Base-by-base conservation (phyloP, 1,140 invertebrate species). In the Chionoecetes opilio region DNA sequence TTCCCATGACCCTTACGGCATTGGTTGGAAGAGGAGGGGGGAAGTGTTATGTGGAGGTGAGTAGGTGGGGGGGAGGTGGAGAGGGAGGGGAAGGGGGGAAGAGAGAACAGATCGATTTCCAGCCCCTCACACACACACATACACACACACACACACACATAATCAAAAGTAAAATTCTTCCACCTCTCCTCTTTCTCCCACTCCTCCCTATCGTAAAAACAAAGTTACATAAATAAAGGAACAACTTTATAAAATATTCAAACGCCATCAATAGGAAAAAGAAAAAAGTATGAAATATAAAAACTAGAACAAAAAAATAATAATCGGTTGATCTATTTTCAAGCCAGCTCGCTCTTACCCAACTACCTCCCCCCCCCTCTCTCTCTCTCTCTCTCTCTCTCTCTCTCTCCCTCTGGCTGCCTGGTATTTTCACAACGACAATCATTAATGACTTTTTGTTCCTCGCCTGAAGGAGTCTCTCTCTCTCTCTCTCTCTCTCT, bases 371-470 rank as follows among this genome's bases (percentile, higher is more conserved):
- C 85, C 75, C 85, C 85, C 82, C 82, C 46, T 32, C 35, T 35
- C 46, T 38, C 38, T 85, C 46, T 34, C 35, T 35, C 88, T 75
- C 63, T 26, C 35, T 35, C 46, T 41, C 38, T 85, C 32, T 31
- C 84, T 41, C 84, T 88, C 86, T 85, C 82, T 75, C 46, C 37
- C 35, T 35, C 92, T 53, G 34, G 35, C 85, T 86, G 92, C 21
- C 92, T 93, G 85, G 85, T 88, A 93, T 93, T 88, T 93, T 93
- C 85, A 93, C 41, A 93, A 93, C 92, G 92, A 93, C 92, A 93
- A 88, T 93, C 92, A 93, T 93, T 93, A 93, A 93, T 93, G 92
- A 34, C 82, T 93, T 93, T 93, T 93, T 93, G 85, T 93, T 93
- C 35, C 82, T 53, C 46, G 46, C 46, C 46, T 53, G 46, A 53